Evolutionary conservation across 2,888 invertebrate species (phyloP).

Genomic region (Hyppa rectilinea): DNA sequence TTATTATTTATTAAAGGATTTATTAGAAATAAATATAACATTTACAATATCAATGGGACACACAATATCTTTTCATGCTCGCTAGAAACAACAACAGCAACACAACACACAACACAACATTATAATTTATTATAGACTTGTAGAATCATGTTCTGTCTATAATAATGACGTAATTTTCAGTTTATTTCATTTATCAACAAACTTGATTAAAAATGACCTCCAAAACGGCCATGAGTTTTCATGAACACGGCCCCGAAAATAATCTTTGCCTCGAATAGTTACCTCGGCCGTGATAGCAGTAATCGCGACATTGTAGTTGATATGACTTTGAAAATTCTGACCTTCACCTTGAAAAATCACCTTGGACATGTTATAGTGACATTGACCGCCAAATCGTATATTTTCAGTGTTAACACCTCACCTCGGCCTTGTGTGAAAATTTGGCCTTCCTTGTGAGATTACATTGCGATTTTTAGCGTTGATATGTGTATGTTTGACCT

Average conservation of each 20-base stretch:
- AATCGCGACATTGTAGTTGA: conserved; percentile 20
- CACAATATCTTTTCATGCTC: too few relatives aligned
- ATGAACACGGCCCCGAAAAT: conserved; percentile 6
- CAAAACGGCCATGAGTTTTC: conserved; percentile 18
- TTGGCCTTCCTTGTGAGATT: conserved; percentile 23
- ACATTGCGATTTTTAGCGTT: conserved; percentile 5
- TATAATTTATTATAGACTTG: background rate
- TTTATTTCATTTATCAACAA: conserved; percentile 11
- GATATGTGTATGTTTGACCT: conserved; percentile 1
- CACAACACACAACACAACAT: too few relatives aligned
- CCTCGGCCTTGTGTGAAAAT: conserved; percentile 22
- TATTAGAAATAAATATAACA: background rate
- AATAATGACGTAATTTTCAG: conserved; percentile 9
- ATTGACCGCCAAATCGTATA: conserved; percentile 35
- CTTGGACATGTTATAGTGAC: conserved; percentile 36
- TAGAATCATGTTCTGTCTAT: background rate
- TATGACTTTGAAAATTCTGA: conserved; percentile 53
- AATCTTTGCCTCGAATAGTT: conserved; percentile 33
- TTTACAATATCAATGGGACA: background rate
- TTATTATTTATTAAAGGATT: background rate
- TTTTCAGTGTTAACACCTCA: conserved; percentile 27
- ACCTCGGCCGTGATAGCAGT: conserved; percentile 51
- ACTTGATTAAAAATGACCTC: conserved; percentile 18
- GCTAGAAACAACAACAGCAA: too few relatives aligned
- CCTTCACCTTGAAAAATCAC: conserved; percentile 37